Evolutionary conservation across 1,140 invertebrate species (phyloP), one percentile per base, ranked within the genome.

Genomic region (Drosophila pachea): DNA sequence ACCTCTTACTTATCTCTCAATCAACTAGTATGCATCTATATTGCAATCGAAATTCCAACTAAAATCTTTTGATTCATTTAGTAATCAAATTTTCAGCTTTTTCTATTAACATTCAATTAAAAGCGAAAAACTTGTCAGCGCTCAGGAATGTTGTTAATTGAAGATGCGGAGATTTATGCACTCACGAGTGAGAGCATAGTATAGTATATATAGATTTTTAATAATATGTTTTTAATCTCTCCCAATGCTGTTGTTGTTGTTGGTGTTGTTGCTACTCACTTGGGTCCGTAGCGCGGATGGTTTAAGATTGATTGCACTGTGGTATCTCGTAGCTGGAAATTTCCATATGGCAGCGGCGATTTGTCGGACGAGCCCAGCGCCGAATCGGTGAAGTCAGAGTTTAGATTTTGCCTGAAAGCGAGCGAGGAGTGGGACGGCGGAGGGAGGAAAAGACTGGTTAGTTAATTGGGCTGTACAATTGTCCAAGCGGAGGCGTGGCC

Each of bases 271-370:
- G 58, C 29, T 79, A 90, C 92, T 92, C 90, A 95, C 92, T 96
- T 95, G 29, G 95, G 95, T 73, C 95, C 95, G 91, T 96, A 96
- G 84, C 95, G 90, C 16, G 95, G 96, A 90, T 97, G 96, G 61
- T 95, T 94, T n/a, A 98, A 90, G 47, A 98, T 98, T 12, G 96
- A 97, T 90, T 97, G 96, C 2, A 98, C 96, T 16, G 97, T 98
- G 32, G 96, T 96, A 87, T 98, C 96, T 49, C 96, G 91, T 4
- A 98, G 91, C 86, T 97, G 96, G 89, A 98, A 98, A 89, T 98
- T 97, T 31, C 96, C 96, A 90, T 97, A 97, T 31, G 96, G 96
- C 68, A 97, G 91, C 6, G 95, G 95, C 68, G 95, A 95, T 89
- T 97, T 97, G 84, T 97, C 96, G 16, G 95, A 95, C 36, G 95